Percentiles rank a stretch among this genome's conserved stretches.
Conservation (phyloP, 2,113 vertebrate species). For the Macaca mulatta region DNA sequence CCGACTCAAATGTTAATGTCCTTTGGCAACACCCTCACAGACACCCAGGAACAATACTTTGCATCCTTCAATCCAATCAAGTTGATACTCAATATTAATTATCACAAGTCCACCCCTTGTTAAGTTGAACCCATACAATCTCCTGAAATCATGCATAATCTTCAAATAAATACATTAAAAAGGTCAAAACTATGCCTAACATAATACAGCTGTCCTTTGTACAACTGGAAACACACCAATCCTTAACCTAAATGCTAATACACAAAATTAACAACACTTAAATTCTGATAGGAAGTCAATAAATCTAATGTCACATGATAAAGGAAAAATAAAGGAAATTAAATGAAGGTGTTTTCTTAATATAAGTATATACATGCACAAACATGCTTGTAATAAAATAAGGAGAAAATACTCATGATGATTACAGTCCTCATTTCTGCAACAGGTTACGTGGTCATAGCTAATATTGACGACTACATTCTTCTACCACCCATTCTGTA, state of each 20-base stretch:
- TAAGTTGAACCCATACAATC: neutral
- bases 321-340: neutral
- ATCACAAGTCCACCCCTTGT: neutral
- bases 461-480: no score
- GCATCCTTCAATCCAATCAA: no score
- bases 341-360: neutral
- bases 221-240: neutral
- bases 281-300: neutral
- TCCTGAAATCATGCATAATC: neutral
- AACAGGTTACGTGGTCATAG: neutral
- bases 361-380: no score
- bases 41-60: no score
- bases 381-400: neutral
- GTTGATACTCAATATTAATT: no score
- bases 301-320: neutral
- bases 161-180: neutral
- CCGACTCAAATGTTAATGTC: no score
- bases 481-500: neutral
- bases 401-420: neutral
- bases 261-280: no score
- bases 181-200: neutral
- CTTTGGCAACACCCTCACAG: no score
- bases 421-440: neutral
- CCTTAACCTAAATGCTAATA: no score
- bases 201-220: neutral